Percentiles rank a stretch among this genome's conserved stretches.
Conservation (phyloP, 1,140 invertebrate species). For the Acromyrmex charruanus region DNA sequence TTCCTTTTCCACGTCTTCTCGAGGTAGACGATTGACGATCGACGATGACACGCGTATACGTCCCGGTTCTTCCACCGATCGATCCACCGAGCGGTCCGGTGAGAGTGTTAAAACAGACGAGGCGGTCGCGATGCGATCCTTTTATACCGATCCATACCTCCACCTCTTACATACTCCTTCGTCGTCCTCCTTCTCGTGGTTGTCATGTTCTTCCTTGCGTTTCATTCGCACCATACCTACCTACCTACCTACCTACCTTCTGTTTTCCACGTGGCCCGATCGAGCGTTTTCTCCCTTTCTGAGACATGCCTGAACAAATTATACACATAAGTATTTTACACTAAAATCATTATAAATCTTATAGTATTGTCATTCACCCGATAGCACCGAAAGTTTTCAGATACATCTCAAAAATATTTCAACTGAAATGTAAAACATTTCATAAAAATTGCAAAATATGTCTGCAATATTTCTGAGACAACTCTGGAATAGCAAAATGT, state of each 20-base stretch:
- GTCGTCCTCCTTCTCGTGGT: slow-evolving; percentile 75
- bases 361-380: background rate
- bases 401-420: no score
- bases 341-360: background rate
- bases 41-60: slow-evolving; percentile 50
- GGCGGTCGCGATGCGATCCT: slow-evolving; percentile 78
- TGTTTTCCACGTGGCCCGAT: slow-evolving; percentile 71
- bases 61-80: slow-evolving; percentile 46
- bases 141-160: slow-evolving; percentile 82
- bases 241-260: slow-evolving; percentile 55
- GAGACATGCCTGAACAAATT: slow-evolving; percentile 19
- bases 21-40: slow-evolving; percentile 30
- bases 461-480: no score
- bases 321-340: background rate
- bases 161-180: slow-evolving; percentile 80
- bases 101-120: slow-evolving; percentile 85
- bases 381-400: no score
- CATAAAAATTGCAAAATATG: no score
- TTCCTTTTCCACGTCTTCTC: slow-evolving; percentile 54
- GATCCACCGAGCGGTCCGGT: slow-evolving; percentile 71
- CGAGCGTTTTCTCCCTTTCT: slow-evolving; percentile 73
- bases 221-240: slow-evolving; percentile 25
- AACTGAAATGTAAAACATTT: no score
- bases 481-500: no score
- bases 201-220: slow-evolving; percentile 37